These are phyloP conservation scores for Teleopsis dalmanni DNA, from an alignment of 1,140 invertebrate species.

Conservation along the genomic window DNA sequence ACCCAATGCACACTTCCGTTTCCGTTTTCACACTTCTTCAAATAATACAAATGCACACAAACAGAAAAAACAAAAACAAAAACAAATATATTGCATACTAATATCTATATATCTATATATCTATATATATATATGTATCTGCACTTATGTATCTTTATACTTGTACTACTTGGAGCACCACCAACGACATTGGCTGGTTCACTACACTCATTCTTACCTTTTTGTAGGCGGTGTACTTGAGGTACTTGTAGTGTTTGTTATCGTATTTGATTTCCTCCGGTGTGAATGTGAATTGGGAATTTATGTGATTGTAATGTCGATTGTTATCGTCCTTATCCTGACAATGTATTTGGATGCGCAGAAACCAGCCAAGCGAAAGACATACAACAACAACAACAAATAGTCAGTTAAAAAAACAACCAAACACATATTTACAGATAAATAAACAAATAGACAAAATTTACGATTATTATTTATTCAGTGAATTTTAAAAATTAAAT, in stretches of 20 bases:
- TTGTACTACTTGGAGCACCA: no score
- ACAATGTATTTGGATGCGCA: neutral
- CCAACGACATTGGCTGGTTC: no score
- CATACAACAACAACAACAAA: neutral
- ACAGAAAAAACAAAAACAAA: no score
- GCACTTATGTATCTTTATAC: no score
- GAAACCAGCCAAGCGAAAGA: neutral
- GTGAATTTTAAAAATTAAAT: neutral
- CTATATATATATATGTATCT: no score
- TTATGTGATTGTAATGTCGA: conserved; percentile 42
- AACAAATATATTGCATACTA: no score
- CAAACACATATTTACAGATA: neutral
- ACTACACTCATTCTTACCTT: conserved; percentile 45
- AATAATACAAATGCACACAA: no score
- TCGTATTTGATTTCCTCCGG: conserved; percentile 72
- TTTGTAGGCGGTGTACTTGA: conserved; percentile 66
- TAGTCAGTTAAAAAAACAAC: neutral
- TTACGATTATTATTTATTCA: conserved; percentile 8
- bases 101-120: no score
- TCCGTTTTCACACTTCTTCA: no score
- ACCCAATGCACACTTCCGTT: no score
- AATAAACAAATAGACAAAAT: conserved; percentile 4
- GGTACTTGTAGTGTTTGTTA: conserved; percentile 73
- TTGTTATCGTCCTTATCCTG: conserved; percentile 44
- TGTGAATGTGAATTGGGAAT: conserved; percentile 56